Conservation (phyloP, 2,113 vertebrate genomes). For the Eleginops maclovinus region DNA sequence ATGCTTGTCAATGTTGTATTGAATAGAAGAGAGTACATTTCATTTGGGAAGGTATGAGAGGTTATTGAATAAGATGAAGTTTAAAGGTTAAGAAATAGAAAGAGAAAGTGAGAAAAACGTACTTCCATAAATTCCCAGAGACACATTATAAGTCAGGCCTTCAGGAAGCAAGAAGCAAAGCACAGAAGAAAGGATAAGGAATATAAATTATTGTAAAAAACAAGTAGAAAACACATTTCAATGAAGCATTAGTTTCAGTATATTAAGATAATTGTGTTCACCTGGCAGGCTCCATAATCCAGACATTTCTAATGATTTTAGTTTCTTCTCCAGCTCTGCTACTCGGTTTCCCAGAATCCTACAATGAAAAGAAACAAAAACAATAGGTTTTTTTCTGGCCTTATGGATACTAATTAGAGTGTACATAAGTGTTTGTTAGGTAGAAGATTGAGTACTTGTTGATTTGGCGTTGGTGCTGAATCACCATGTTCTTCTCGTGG, state of each 20-base stretch:
- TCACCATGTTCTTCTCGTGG: constrained; percentile 98
- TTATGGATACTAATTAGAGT: not conserved
- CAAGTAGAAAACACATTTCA: not conserved
- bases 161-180: constrained; percentile 82
- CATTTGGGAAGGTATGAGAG: not conserved
- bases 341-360: constrained; percentile 97
- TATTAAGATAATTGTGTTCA: constrained; percentile 63
- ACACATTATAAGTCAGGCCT: constrained; percentile 98
- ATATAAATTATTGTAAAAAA: constrained; percentile 24
- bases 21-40: not conserved
- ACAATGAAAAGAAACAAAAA: not conserved
- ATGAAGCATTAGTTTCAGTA: not conserved
- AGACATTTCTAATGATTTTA: constrained; percentile 94
- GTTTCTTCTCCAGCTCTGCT: constrained; percentile 94
- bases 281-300: constrained; percentile 98
- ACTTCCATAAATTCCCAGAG: constrained; percentile 94
- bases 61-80: constrained; percentile 1
- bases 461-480: constrained; percentile 97
- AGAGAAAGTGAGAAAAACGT: constrained; percentile 79
- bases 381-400: not conserved
- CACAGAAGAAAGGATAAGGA: constrained; percentile 77
- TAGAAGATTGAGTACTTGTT: constrained; percentile 86
- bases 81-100: constrained; percentile 8
- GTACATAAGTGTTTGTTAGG: not conserved
- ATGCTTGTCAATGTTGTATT: not conserved